These are phyloP conservation scores for Bradypodion ventrale DNA, from an alignment of 2,797 vertebrate species.

Conservation along the genomic window DNA sequence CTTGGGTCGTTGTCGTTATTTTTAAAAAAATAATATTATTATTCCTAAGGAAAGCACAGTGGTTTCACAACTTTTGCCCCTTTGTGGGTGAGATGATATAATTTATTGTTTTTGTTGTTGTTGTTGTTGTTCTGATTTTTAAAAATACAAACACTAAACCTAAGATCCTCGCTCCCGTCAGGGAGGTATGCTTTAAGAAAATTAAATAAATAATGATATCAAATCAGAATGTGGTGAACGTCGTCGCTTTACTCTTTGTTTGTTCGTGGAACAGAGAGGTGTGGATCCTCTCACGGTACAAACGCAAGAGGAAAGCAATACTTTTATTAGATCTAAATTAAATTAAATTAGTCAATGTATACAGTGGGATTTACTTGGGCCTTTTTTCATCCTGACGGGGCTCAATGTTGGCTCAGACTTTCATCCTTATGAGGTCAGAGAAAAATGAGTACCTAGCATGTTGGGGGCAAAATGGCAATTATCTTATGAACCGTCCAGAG, in stretches of 20 bases:
- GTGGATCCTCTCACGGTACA: no score
- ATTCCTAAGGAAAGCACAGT: conserved; percentile 39
- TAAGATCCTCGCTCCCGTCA: conserved; percentile 12
- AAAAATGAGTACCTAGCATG: no score
- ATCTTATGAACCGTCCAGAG: no score
- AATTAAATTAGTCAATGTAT: no score
- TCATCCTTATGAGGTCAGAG: no score
- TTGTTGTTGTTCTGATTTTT: conserved; percentile 18
- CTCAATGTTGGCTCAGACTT: no score
- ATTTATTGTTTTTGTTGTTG: conserved; percentile 36
- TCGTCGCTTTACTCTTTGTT: background rate
- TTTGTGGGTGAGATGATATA: conserved; percentile 37
- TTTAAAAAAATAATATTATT: conserved; percentile 11
- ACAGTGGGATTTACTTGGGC: no score
- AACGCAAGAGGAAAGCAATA: no score
- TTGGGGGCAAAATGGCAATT: no score
- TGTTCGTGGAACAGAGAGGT: no score
- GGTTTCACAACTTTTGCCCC: conserved; percentile 29
- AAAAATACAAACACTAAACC: conserved; percentile 25
- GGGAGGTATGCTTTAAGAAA: conserved; percentile 11
- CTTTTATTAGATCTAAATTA: no score
- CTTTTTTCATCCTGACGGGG: no score
- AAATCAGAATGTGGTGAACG: background rate
- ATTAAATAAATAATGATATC: conserved; percentile 28
- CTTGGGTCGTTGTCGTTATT: background rate